Evolutionary conservation across 2,797 vertebrate genomes (phyloP).

Genomic region (Tapera naevia): DNA sequence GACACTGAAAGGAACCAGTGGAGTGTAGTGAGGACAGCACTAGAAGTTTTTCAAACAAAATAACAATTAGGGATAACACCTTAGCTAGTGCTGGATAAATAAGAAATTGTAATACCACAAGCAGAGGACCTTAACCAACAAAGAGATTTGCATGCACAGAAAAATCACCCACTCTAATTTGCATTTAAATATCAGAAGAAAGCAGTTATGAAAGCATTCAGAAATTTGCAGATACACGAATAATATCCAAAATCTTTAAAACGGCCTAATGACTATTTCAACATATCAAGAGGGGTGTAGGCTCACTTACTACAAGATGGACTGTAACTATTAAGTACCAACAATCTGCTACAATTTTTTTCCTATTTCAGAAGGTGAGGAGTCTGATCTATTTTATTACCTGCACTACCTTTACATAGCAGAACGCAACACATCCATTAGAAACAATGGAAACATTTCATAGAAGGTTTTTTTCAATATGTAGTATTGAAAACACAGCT

Average conservation of each 20-base stretch:
- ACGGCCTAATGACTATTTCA: neutral
- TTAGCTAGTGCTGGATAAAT: neutral
- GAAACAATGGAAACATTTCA: neutral
- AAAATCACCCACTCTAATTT: neutral
- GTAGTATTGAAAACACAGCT: neutral
- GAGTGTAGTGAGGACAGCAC: neutral
- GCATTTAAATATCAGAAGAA: neutral
- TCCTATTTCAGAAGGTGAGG: neutral
- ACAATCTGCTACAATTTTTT: neutral
- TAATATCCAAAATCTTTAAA: neutral
- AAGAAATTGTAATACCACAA: neutral
- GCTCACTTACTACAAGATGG: neutral
- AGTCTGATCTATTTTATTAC: accelerated
- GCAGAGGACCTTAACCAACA: neutral
- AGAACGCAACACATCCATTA: neutral
- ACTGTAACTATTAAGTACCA: neutral
- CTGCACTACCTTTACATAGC: neutral
- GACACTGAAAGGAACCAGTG: neutral
- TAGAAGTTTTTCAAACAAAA: too few relatives aligned
- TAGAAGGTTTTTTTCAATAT: neutral
- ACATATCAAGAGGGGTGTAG: neutral
- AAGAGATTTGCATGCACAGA: neutral
- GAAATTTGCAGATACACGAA: neutral
- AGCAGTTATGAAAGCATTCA: neutral
- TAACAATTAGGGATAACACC: neutral